Evolutionary conservation across 2,797 vertebrate species (phyloP).

Genomic region (Cossypha polioptera): DNA sequence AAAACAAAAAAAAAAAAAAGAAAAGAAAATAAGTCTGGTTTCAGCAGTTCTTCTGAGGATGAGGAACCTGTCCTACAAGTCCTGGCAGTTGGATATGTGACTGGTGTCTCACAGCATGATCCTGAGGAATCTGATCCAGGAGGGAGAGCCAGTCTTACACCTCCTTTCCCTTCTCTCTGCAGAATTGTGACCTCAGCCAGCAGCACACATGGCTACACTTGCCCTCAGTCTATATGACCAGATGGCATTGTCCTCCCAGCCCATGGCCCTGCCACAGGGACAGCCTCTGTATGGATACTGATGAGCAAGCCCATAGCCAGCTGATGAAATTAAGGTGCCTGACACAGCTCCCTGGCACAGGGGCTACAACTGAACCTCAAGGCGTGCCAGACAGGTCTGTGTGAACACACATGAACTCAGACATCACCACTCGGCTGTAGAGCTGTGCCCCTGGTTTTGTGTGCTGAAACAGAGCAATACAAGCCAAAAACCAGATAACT

Average conservation of each 20-base stretch:
- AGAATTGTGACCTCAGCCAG: background rate
- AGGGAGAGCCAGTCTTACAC: background rate
- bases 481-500: background rate
- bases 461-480: background rate
- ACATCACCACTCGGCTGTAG: accelerated
- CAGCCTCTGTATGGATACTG: background rate
- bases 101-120: background rate
- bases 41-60: background rate
- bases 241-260: background rate
- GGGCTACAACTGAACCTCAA: background rate
- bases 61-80: background rate
- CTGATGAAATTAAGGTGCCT: background rate
- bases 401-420: background rate
- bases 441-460: background rate
- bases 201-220: background rate
- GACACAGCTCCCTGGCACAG: background rate
- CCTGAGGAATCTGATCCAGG: background rate
- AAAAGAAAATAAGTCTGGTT: background rate
- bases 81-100: background rate
- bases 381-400: background rate
- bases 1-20: background rate
- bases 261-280: background rate
- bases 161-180: background rate
- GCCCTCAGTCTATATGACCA: background rate
- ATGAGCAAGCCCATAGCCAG: background rate